Base-by-base conservation (phyloP, 2,797 vertebrate species). In the Epinephelus awoara region DNA sequence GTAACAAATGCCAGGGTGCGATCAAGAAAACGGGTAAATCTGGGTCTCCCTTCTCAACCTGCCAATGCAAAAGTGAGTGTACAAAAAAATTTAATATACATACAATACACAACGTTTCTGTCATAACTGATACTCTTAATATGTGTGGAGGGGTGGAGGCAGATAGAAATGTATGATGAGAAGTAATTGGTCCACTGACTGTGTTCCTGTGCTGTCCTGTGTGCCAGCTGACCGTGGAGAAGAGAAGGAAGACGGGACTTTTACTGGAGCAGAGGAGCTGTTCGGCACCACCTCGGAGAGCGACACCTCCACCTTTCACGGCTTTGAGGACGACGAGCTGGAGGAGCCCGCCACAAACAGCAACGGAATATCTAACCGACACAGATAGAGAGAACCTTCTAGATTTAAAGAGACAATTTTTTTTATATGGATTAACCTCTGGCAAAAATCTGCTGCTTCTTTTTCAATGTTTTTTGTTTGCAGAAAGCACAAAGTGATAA, bases 261-360 rank as follows among this genome's bases (percentile, higher is more conserved):
- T 94, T 73, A 62, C 90, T 11, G 97, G 96, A 92, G 97, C 97
- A 25, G 98, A 99, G 95, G 98, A 99, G 95, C 96, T 99, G 93
- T 99, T 99, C 87, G 97, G 97, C 95, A 97, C 97, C 95, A 98
- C 97, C 63, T 98, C 98, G 55, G 98, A 99, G 95, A 99, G 98
- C 93, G 98, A 99, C 96, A 97, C 97, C 66, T 99, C 98, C 92
- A 99, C 98, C 92, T 99, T 99, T 96, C 97, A 98, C 79, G 98
- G 98, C 94, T 99, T 99, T 91, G 98, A 99, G 83, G 98, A 99
- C 72, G 98, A 99, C 38, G 97, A 99, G 92, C 96, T 97, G 88
- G 97, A 98, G 89, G 97, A 98, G 92, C 95, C 97, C 83, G 94
- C 96, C 89, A 94, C 94, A 44, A 96, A 96, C 87, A 90, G 93